These are phyloP conservation scores for Hypercompe scribonia DNA, from an alignment of 2,888 invertebrate genomes.

Conservation along the genomic window DNA sequence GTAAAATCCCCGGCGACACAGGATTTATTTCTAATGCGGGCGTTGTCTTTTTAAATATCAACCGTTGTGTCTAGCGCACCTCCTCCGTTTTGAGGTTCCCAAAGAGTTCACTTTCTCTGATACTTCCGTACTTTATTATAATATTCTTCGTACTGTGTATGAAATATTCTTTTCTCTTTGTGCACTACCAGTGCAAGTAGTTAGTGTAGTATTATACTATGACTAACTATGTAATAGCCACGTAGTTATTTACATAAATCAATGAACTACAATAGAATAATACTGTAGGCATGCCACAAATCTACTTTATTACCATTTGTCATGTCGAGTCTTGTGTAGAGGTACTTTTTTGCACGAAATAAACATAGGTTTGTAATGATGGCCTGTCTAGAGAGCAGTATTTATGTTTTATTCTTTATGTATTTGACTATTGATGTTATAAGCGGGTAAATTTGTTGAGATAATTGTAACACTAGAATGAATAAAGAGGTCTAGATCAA, in stretches of 20 bases:
- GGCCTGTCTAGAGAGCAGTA: not conserved
- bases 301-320: slow-evolving; percentile 13
- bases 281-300: slow-evolving; percentile 4
- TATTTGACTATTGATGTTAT: not conserved
- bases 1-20: too few species aligned
- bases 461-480: not conserved
- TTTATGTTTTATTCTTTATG: not conserved
- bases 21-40: too few species aligned
- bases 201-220: not conserved
- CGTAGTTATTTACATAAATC: not conserved
- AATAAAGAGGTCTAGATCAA: not conserved
- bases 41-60: too few species aligned
- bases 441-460: not conserved
- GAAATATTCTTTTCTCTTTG: not conserved
- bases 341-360: not conserved
- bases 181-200: not conserved
- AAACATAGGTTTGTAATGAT: not conserved
- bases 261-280: slow-evolving; percentile 8
- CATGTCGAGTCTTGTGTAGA: slow-evolving; percentile 9
- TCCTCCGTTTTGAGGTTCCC: not conserved
- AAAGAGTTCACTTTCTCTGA: not conserved
- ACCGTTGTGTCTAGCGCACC: not conserved
- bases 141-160: not conserved
- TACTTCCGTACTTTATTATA: not conserved
- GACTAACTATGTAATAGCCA: slow-evolving; percentile 1